phyloP scores from a whole-genome alignment of 2,888 invertebrate species.

The Diaprepes abbreviatus region DNA sequence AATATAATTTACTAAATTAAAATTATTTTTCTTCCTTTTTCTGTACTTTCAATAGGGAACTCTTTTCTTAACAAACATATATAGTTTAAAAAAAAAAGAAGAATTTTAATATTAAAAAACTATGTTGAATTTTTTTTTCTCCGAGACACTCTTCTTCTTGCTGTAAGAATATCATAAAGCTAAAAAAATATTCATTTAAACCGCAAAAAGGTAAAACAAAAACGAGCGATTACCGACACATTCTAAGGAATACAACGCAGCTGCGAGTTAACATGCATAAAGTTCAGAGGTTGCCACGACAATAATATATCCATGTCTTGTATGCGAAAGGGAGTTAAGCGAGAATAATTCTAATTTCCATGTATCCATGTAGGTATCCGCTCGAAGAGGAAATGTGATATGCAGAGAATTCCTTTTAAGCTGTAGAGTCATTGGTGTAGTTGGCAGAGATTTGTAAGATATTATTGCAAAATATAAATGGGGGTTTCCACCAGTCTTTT shows the following conservation, averaged over 20 bases:
- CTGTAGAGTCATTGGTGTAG: background rate
- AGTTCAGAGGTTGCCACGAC: conserved; percentile 46
- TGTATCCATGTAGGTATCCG: conserved; percentile 46
- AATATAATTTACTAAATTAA: no score
- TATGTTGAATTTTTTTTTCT: no score
- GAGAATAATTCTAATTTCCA: conserved; percentile 48
- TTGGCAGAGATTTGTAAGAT: background rate
- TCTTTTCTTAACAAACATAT: no score
- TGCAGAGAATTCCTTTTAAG: conserved; percentile 21
- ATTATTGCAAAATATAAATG: no score
- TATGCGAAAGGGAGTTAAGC: conserved; percentile 39
- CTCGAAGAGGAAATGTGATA: conserved; percentile 46
- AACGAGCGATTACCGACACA: background rate
- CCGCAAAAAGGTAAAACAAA: background rate
- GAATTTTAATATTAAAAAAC: no score
- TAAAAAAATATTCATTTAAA: background rate
- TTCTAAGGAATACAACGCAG: conserved; percentile 8
- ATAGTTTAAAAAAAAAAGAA: no score
- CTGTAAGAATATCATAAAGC: no score
- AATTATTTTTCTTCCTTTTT: no score
- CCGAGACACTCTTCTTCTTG: no score
- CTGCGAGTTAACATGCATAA: conserved; percentile 42
- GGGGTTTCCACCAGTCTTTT: no score
- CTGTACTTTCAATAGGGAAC: no score
- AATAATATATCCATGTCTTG: conserved; percentile 40